These are phyloP conservation scores for Cyphomyrmex costatus DNA, from an alignment of 1,140 invertebrate species.

Conservation along the genomic window DNA sequence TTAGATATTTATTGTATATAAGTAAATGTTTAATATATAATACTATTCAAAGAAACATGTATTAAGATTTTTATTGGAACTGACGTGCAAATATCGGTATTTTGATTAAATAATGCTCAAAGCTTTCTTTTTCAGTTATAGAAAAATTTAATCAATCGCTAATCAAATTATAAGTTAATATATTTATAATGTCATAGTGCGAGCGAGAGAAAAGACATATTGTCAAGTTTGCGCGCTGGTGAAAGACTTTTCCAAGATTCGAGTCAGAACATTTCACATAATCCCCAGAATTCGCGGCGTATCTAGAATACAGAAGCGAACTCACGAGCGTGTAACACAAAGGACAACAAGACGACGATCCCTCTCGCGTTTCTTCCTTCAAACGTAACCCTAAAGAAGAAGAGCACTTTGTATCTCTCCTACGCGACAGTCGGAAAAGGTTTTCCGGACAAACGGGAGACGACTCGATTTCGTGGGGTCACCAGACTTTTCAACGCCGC, in stretches of 20 bases:
- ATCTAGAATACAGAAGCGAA: conserved; percentile 17
- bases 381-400: conserved; percentile 44
- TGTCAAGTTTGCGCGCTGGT: not conserved
- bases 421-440: conserved; percentile 34
- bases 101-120: too few species aligned
- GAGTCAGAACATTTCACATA: conserved; percentile 29
- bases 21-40: too few species aligned
- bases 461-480: conserved; percentile 39
- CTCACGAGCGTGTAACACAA: conserved; percentile 20
- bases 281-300: conserved; percentile 13
- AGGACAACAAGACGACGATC: not conserved
- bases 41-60: too few species aligned
- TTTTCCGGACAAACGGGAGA: conserved; percentile 46
- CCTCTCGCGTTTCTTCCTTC: conserved; percentile 17
- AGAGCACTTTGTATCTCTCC: conserved; percentile 31
- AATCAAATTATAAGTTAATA: conserved; percentile 12
- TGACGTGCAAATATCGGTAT: too few species aligned
- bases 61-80: too few species aligned
- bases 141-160: not conserved
- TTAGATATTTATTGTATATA: too few species aligned
- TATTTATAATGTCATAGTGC: not conserved
- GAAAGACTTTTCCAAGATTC: not conserved
- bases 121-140: too few species aligned
- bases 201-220: not conserved
- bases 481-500: conserved; percentile 61